phyloP scores from a whole-genome alignment of 2,797 vertebrate species.

The Aselliscus stoliczkanus region DNA sequence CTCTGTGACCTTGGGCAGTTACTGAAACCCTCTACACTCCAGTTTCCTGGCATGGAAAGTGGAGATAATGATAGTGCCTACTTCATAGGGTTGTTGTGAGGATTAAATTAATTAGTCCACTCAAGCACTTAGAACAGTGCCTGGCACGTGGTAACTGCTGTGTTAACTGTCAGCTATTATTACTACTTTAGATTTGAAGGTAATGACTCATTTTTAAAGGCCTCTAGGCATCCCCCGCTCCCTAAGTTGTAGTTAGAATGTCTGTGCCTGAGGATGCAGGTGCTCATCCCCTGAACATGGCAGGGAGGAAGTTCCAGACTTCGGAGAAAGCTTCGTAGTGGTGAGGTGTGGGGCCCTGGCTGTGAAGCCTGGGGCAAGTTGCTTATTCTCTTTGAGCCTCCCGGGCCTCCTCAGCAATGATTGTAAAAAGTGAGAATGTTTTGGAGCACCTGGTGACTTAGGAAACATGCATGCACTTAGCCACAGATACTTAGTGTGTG shows the following conservation, averaged over 20 bases:
- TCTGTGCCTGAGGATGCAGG: not conserved
- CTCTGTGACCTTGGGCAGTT: not conserved
- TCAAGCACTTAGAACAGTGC: not conserved
- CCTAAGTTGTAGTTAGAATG: not conserved
- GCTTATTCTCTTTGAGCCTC: not conserved
- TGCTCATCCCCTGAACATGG: accelerated
- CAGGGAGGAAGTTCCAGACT: not conserved
- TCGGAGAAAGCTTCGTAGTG: not conserved
- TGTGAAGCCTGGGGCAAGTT: not conserved
- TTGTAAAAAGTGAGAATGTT: not conserved
- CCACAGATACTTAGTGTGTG: accelerated
- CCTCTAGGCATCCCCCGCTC: not conserved
- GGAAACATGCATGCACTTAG: not conserved
- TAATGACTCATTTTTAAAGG: not conserved
- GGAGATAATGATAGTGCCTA: not conserved
- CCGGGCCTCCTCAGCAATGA: not conserved
- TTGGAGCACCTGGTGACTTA: not conserved
- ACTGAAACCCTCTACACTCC: not conserved
- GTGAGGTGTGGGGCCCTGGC: not conserved
- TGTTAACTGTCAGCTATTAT: not conserved
- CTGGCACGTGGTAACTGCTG: not conserved
- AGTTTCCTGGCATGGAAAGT: not conserved
- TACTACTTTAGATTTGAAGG: not conserved
- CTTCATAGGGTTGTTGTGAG: not conserved
- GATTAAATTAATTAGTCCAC: not conserved